Percentiles rank a stretch among this genome's conserved stretches.
phyloP scores from a whole-genome alignment of 1,140 invertebrate genomes.

The Drosophila pachea region DNA sequence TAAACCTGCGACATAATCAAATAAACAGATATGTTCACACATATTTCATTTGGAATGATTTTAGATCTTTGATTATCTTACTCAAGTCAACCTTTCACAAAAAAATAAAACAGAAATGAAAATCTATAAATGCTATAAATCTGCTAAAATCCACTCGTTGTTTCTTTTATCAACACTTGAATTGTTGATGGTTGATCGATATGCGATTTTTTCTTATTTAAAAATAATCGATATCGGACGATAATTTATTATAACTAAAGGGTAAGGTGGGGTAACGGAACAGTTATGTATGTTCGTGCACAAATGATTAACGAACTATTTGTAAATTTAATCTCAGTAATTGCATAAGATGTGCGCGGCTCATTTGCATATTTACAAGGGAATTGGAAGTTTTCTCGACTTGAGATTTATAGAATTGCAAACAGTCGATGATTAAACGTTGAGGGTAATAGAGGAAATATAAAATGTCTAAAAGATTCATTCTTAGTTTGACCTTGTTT shows the following conservation, averaged over 20 bases:
- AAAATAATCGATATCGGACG: not conserved
- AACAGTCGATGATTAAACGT: slow-evolving; percentile 34
- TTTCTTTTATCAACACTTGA: slow-evolving; percentile 12
- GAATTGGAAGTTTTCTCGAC: slow-evolving; percentile 20
- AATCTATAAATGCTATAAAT: slow-evolving; percentile 57
- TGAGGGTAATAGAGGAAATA: not conserved
- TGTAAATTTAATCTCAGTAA: slow-evolving; percentile 23
- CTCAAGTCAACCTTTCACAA: slow-evolving; percentile 35
- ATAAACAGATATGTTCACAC: slow-evolving; percentile 2
- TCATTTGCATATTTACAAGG: slow-evolving; percentile 43
- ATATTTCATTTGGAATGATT: slow-evolving; percentile 9
- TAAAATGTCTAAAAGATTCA: slow-evolving; percentile 34
- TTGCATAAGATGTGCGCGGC: slow-evolving; percentile 32
- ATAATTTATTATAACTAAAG: not conserved
- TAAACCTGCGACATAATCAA: slow-evolving; percentile 16
- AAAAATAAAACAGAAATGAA: slow-evolving; percentile 35
- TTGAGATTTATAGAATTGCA: slow-evolving; percentile 7
- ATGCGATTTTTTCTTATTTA: slow-evolving; percentile 15
- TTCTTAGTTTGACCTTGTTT: slow-evolving; percentile 10
- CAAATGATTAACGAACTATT: no score
- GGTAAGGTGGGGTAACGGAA: slow-evolving; percentile 27
- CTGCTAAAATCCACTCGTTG: slow-evolving; percentile 45
- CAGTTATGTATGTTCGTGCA: slow-evolving; percentile 20
- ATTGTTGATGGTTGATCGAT: slow-evolving; percentile 5
- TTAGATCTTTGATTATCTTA: slow-evolving; percentile 24